These are phyloP conservation scores for Xiphydria camelus DNA, from an alignment of 2,888 invertebrate species.

Conservation along the genomic window DNA sequence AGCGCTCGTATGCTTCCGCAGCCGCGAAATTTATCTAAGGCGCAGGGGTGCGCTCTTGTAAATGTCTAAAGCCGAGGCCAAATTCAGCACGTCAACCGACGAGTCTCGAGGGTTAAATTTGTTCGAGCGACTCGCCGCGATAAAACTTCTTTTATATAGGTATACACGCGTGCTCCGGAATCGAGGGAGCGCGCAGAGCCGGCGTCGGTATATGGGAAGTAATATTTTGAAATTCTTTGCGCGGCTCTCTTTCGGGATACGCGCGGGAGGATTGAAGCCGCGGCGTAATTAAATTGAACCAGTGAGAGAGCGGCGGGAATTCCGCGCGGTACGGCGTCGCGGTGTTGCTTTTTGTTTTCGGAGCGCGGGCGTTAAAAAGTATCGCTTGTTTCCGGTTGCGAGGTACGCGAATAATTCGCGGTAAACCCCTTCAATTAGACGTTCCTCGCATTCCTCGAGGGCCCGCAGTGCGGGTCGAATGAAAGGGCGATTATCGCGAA, in stretches of 20 bases:
- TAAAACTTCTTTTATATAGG: conserved; percentile 22
- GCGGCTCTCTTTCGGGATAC: background rate
- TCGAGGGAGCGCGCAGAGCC: too few relatives aligned
- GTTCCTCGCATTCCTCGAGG: too few relatives aligned
- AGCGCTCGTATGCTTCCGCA: conserved; percentile 27
- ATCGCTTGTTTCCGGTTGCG: too few relatives aligned
- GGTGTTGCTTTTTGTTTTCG: too few relatives aligned
- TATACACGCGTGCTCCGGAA: too few relatives aligned
- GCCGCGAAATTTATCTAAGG: conserved; percentile 25
- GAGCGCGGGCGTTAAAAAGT: too few relatives aligned
- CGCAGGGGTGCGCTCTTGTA: conserved; percentile 26
- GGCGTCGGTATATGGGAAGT: background rate
- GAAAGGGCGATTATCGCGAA: too few relatives aligned
- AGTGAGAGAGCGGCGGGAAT: too few relatives aligned
- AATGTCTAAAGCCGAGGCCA: conserved; percentile 24
- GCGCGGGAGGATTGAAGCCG: background rate
- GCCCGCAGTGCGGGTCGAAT: too few relatives aligned
- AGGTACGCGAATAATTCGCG: too few relatives aligned
- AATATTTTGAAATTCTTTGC: background rate
- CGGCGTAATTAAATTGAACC: background rate
- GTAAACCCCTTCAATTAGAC: too few relatives aligned
- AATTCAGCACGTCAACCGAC: conserved; percentile 29
- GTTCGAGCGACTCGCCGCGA: conserved; percentile 21
- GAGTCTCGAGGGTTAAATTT: conserved; percentile 28
- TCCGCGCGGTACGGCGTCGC: too few relatives aligned